Percentiles rank a stretch among this genome's conserved stretches.
These are phyloP conservation scores for Trachops cirrhosus DNA, from an alignment of 2,797 vertebrate genomes.

Conservation along the genomic window DNA sequence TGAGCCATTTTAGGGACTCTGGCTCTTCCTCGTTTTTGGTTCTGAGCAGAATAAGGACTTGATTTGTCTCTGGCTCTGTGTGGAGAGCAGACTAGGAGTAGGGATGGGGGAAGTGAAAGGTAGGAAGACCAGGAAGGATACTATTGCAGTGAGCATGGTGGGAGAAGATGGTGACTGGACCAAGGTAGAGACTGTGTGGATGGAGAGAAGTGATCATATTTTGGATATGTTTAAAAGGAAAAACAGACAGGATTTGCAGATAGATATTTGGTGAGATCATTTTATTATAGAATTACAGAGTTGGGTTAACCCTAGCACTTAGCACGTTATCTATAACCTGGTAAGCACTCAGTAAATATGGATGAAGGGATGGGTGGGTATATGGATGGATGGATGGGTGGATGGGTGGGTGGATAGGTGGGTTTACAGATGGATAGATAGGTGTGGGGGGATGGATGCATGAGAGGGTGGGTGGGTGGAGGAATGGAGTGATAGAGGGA, in stretches of 20 bases:
- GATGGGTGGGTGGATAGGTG: rapidly evolving
- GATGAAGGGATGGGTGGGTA: neutral
- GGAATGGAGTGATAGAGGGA: neutral
- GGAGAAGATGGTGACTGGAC: neutral
- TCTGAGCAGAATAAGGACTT: neutral
- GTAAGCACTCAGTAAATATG: neutral
- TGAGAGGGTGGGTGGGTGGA: neutral
- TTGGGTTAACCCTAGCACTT: neutral
- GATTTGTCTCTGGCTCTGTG: neutral
- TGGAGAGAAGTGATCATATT: neutral
- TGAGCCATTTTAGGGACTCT: neutral
- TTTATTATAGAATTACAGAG: neutral
- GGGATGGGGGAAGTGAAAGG: neutral
- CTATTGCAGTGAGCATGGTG: too few species aligned
- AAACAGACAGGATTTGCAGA: neutral
- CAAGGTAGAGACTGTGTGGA: neutral
- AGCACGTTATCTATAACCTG: neutral
- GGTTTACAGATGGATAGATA: rapidly evolving
- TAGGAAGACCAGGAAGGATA: neutral
- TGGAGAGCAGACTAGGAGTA: neutral
- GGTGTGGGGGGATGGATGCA: too few species aligned
- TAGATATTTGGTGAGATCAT: neutral
- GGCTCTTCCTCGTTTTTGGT: neutral
- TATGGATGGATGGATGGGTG: rapidly evolving
- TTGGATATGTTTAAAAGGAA: neutral